Base-by-base conservation (phyloP, 1,140 invertebrate genomes). In the Yoshiicerus persimilis region DNA sequence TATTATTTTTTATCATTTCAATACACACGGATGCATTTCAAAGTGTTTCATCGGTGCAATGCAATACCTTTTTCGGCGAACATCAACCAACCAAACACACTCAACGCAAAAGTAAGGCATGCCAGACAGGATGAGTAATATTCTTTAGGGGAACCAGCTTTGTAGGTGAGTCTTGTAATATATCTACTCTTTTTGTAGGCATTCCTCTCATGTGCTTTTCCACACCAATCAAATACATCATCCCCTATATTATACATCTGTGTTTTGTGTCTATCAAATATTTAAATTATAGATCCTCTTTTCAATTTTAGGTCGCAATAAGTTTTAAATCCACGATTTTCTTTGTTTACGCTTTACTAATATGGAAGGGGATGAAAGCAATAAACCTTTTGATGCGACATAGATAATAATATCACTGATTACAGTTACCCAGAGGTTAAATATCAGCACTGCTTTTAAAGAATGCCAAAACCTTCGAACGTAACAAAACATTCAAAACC, bases 1-100 rank as follows among this genome's bases (percentile, higher is more conserved):
- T 80, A 23, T 80, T 80, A 80, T 80, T 80, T 80, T 80, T 80
- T 80, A 80, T 80, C 75, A 36, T 80, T 80, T 80, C 32, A 80
- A 80, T 80, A 80, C 75, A 80, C 75, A 80, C 34, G 75, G 75
- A 80, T 80, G 34, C 75, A 80, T 80, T 80, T 80, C 75, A 80
- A 80, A 34, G 27, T 80, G 27, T 80, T 80, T 80, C 75, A 80
- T 80, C 75, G 75, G 75, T 80, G 75, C 75, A 80, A 80, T 80
- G 6, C 75, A 80, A 80, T 80, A 80, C 75, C 75, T 80, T 80
- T 75, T 34, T 80, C 75, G 75, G 75, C 75, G 20, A 16, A 20
- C 47, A 56, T n/a, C 47, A 1, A 41, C 10, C 10, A 41, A 56
- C 47, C 16, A 13, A 20, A 20, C 8, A 13, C 41, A 56, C 16